Evolutionary conservation across 2,113 vertebrate genomes (phyloP), one percentile per base, ranked within the genome.

Genomic region (Clupea harengus): DNA sequence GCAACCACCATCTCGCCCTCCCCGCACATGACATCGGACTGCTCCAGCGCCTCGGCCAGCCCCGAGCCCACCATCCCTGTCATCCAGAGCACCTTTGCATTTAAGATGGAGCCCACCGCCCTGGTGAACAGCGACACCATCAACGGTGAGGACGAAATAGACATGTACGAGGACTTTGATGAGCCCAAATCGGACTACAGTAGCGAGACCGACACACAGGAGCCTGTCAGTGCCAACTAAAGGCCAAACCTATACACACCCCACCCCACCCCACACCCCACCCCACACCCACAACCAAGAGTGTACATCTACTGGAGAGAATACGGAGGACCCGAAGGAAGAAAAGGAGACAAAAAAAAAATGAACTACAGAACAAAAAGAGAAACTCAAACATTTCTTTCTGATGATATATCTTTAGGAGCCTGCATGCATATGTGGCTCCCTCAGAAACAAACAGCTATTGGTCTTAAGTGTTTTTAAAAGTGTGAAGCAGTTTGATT

Each of bases 181-280:
- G 98, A 99, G 86, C 97, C 98, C 94, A 99, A 99, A 97, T 98
- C 98, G 95, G 98, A 99, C 98, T 99, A 99, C 95, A 99, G 98
- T 93, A 99, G 98, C 92, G 98, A 99, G 94, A 99, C 97, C 0
- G 98, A 99, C 93, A 96, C 97, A 91, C 97, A 97, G 47, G 97
- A 98, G 96, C 96, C 95, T 86, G 97, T 99, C 93, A 96, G 95
- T 94, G 96, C 97, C 96, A 99, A 99, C 96, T 99, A 95, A 98
- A 94, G 89, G 81, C 85, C 57, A 78, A 78, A 78, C 46, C 81
- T 32, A 44, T 28, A 78, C 7, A 72, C n/a, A 72, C 64, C 28
- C 64, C 28, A 13, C 11, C 64, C 72, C 72, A 44, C 11, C 13
- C 67, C 67, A 39, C 85, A 89, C 89, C 81, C 86, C 2, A 57